A percentile compares a stretch with the other conserved stretches of the same genome.
phyloP scores from a whole-genome alignment of 2,888 invertebrate species.

The Mylabris sibirica region DNA sequence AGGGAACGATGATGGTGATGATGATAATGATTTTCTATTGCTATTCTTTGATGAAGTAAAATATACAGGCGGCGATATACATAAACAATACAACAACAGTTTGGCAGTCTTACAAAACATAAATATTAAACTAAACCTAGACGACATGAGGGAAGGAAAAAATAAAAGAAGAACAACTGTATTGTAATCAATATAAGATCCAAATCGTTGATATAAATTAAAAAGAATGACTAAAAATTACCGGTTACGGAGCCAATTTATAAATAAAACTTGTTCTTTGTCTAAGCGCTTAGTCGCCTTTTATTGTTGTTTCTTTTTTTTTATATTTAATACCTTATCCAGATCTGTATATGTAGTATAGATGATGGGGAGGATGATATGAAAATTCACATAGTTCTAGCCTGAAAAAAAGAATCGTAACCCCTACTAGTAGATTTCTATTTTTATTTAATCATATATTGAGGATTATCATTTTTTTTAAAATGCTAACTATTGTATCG shows the following conservation, averaged over 20 bases:
- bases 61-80: background rate
- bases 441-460: conserved; percentile 19
- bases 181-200: conserved; percentile 8
- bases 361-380: conserved; percentile 2
- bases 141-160: background rate
- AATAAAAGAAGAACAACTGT: background rate
- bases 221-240: conserved; percentile 10
- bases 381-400: conserved; percentile 4
- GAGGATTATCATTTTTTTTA: conserved; percentile 18
- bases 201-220: conserved; percentile 10
- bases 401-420: background rate
- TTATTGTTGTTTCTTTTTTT: background rate
- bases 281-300: background rate
- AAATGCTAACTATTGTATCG: conserved; percentile 23
- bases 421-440: background rate
- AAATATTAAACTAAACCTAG: background rate
- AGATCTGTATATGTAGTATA: background rate
- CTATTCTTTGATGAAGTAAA: background rate
- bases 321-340: conserved; percentile 16
- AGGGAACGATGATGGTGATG: conserved; percentile 1
- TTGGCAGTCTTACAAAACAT: conserved; percentile 1
- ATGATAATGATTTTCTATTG: background rate
- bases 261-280: conserved; percentile 7
- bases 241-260: conserved; percentile 8
- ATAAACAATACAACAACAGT: background rate